Conservation (phyloP, 2,888 invertebrate genomes). For the Phengaris alcon region DNA sequence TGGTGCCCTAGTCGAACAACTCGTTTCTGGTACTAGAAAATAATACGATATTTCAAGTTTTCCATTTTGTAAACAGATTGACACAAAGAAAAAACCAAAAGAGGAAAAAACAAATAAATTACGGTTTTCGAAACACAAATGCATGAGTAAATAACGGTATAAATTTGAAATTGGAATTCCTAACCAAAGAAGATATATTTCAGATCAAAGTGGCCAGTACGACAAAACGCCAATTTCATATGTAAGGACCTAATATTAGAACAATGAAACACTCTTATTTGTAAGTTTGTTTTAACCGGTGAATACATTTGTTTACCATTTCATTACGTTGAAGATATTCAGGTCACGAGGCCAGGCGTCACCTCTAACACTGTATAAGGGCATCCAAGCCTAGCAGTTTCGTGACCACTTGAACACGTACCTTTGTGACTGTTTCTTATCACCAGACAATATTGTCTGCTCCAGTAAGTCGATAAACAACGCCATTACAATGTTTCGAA, state of each 20-base stretch:
- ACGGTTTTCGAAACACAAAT: no score
- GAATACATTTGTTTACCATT: slow-evolving; percentile 8
- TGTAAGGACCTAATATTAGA: neutral
- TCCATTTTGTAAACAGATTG: no score
- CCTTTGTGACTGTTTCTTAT: neutral
- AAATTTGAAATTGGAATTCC: no score
- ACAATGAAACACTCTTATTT: neutral
- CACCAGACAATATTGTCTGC: neutral
- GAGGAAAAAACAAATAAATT: no score
- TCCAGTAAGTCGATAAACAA: neutral
- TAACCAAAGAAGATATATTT: no score
- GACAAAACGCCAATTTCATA: no score
- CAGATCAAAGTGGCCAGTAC: no score
- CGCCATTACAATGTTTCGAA: neutral
- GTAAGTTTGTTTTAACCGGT: neutral
- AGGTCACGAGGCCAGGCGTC: slow-evolving; percentile 22
- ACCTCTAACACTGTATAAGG: neutral
- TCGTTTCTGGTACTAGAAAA: no score
- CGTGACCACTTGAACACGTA: neutral
- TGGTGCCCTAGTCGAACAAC: no score
- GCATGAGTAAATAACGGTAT: no score
- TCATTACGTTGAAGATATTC: neutral
- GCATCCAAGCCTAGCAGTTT: neutral
- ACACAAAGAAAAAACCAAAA: no score
- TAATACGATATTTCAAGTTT: no score